These are phyloP conservation scores for Drosophila macrothrix DNA, from an alignment of 2,888 invertebrate species.

Conservation along the genomic window DNA sequence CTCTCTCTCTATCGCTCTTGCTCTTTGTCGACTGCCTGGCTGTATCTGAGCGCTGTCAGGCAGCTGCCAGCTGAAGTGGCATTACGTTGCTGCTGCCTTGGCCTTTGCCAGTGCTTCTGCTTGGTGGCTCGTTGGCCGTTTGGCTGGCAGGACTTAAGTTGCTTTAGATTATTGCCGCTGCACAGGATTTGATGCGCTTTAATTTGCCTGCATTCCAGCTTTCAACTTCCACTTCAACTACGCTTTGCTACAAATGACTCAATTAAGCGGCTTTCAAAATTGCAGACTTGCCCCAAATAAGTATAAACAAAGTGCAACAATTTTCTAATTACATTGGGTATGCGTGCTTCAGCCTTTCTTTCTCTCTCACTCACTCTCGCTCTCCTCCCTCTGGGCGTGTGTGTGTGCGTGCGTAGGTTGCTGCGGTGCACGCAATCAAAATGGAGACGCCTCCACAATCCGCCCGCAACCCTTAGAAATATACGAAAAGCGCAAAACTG, in stretches of 20 bases:
- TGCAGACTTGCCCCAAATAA: slow-evolving; percentile 54
- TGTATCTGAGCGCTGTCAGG: slow-evolving; percentile 80
- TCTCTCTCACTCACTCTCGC: rapidly evolving
- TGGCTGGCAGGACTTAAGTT: slow-evolving; percentile 40
- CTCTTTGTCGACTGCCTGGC: slow-evolving; percentile 35
- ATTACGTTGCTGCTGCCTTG: slow-evolving; percentile 67
- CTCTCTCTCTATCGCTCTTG: slow-evolving; percentile 13
- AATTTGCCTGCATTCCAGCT: slow-evolving; percentile 37
- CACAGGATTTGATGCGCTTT: slow-evolving; percentile 35
- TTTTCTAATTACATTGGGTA: slow-evolving; percentile 72
- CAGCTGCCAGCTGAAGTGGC: slow-evolving; percentile 81
- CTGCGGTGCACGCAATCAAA: slow-evolving; percentile 58
- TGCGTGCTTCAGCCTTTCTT: not conserved
- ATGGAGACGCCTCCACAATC: slow-evolving; percentile 8
- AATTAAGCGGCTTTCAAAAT: slow-evolving; percentile 69
- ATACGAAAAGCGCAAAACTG: slow-evolving; percentile 71
- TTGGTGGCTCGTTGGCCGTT: slow-evolving; percentile 22
- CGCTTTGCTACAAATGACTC: slow-evolving; percentile 63
- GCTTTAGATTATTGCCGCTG: slow-evolving; percentile 43
- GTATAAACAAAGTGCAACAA: slow-evolving; percentile 77
- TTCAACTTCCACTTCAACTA: slow-evolving; percentile 14
- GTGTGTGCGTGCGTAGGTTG: slow-evolving; percentile 15
- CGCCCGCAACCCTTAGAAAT: slow-evolving; percentile 25
- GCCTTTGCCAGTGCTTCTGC: not conserved
- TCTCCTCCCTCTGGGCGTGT: not conserved